These are phyloP conservation scores for Colistium nudipinnis DNA, from an alignment of 2,113 vertebrate genomes.

Conservation along the genomic window DNA sequence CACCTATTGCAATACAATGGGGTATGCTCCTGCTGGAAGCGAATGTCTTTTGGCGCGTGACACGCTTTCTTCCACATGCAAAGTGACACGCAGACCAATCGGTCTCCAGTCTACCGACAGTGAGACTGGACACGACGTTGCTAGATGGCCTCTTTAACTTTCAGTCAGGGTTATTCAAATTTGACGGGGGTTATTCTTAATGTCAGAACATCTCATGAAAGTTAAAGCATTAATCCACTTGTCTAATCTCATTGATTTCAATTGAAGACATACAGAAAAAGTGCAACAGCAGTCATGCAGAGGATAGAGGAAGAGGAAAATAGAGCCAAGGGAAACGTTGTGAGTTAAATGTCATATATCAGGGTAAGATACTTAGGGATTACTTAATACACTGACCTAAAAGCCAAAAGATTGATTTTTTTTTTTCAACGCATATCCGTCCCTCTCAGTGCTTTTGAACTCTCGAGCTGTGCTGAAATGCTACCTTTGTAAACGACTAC, in stretches of 20 bases:
- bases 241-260: neutral
- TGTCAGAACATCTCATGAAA: neutral
- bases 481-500: slow-evolving; percentile 68
- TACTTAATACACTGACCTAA: slow-evolving; percentile 30
- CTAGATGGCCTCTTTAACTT: no score
- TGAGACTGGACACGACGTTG: no score
- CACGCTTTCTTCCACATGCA: slow-evolving; percentile 10
- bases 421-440: slow-evolving; percentile 41
- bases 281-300: no score
- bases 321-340: neutral
- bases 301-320: neutral
- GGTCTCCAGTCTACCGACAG: no score
- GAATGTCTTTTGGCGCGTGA: neutral
- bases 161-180: neutral
- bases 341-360: neutral
- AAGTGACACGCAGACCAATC: neutral
- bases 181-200: neutral
- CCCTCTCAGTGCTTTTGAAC: slow-evolving; percentile 45
- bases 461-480: slow-evolving; percentile 53
- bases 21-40: slow-evolving; percentile 1
- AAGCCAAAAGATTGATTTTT: slow-evolving; percentile 75
- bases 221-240: neutral
- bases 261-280: neutral
- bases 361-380: neutral
- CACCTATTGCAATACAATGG: neutral